These are phyloP conservation scores for Harpagifer antarcticus DNA, from an alignment of 2,797 vertebrate genomes.

Conservation along the genomic window DNA sequence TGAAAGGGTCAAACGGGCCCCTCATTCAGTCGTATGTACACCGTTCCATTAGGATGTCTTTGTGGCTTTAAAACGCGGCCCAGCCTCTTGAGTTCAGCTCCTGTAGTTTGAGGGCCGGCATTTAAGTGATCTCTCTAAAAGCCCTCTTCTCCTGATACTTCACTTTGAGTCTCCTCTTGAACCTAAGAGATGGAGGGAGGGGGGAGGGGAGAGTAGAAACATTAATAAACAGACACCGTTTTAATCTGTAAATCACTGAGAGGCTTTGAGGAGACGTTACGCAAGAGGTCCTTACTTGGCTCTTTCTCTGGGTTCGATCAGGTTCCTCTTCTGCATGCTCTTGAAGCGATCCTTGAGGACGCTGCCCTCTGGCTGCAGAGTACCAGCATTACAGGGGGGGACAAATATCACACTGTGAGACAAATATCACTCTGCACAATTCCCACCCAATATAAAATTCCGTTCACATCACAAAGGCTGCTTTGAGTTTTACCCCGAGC, in stretches of 20 bases:
- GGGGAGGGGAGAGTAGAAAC: not conserved
- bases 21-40: constrained; percentile 50
- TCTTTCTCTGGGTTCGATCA: constrained; percentile 92
- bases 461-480: constrained; percentile 35
- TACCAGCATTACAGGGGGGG: constrained; percentile 32
- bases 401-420: constrained; percentile 19
- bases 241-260: not conserved
- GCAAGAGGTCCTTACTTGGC: constrained; percentile 88
- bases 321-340: constrained; percentile 93
- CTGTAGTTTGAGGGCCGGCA: constrained; percentile 19
- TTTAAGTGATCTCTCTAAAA: constrained; percentile 90
- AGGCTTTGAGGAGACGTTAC: constrained; percentile 33
- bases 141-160: constrained; percentile 93
- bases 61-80: constrained; percentile 40
- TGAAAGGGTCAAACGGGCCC: constrained; percentile 20
- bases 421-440: constrained; percentile 16
- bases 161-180: constrained; percentile 90
- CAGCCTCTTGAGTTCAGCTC: constrained; percentile 13
- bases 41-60: constrained; percentile 36
- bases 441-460: constrained; percentile 42
- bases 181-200: constrained; percentile 82
- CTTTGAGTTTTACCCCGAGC: constrained; percentile 32
- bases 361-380: constrained; percentile 92
- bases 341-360: constrained; percentile 93
- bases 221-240: constrained; percentile 21